Evolutionary conservation across 2,113 vertebrate species (phyloP).

Genomic region (Pithys albifrons): DNA sequence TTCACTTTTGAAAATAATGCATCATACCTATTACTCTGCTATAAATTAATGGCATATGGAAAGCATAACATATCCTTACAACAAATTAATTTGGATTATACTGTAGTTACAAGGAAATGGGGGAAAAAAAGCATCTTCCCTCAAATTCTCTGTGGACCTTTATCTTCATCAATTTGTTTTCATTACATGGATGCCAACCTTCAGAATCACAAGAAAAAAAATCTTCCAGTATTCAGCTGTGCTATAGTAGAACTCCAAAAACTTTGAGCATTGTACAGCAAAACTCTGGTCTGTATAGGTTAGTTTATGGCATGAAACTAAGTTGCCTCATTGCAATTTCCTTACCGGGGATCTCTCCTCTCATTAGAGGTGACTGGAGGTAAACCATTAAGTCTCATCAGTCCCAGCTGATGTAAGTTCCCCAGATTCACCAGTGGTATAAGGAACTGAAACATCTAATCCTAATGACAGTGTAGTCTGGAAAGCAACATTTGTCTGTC

Average conservation of each 20-base stretch:
- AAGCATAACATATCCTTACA: background rate
- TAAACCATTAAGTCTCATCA: background rate
- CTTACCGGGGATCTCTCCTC: background rate
- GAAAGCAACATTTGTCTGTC: background rate
- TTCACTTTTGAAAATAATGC: background rate
- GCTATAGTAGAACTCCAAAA: background rate
- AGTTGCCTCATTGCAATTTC: background rate
- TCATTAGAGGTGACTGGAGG: background rate
- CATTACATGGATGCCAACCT: background rate
- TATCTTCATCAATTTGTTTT: background rate
- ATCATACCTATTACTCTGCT: background rate
- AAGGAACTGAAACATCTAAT: background rate
- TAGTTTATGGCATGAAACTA: background rate
- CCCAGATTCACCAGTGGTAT: background rate
- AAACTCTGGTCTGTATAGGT: background rate
- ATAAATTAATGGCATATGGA: background rate
- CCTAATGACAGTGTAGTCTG: background rate
- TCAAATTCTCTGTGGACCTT: background rate
- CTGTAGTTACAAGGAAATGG: background rate
- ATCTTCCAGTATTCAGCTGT: background rate
- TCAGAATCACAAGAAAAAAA: background rate
- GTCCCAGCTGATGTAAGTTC: background rate
- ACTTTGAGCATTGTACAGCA: background rate
- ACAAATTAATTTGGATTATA: background rate
- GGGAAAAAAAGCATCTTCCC: background rate